These are phyloP conservation scores for Cataglyphis albicans DNA, from an alignment of 2,888 invertebrate species.

Conservation along the genomic window DNA sequence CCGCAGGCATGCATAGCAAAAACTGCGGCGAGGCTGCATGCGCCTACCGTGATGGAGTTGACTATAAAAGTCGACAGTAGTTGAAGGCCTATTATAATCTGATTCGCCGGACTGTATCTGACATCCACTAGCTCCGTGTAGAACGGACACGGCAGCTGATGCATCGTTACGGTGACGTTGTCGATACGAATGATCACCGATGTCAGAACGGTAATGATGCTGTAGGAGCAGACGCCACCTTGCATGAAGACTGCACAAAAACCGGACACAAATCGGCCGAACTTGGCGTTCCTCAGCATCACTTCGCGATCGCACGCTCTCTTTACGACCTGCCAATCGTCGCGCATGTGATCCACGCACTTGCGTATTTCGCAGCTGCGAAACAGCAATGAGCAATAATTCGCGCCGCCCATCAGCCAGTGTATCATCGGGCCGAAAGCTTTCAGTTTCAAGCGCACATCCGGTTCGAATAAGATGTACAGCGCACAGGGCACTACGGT, in stretches of 20 bases:
- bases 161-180: slow-evolving; percentile 55
- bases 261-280: slow-evolving; percentile 58
- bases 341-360: slow-evolving; percentile 66
- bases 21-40: slow-evolving; percentile 7
- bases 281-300: slow-evolving; percentile 62
- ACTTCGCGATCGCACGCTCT: slow-evolving; percentile 56
- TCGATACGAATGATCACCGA: slow-evolving; percentile 51
- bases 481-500: slow-evolving; percentile 71
- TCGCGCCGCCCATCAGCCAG: slow-evolving; percentile 69
- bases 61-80: slow-evolving; percentile 75
- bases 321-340: slow-evolving; percentile 62
- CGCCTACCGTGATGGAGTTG: slow-evolving; percentile 74
- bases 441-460: slow-evolving; percentile 64
- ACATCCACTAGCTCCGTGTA: slow-evolving; percentile 72
- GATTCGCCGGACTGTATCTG: slow-evolving; percentile 73
- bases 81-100: slow-evolving; percentile 75
- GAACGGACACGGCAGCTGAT: slow-evolving; percentile 74
- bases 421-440: slow-evolving; percentile 73
- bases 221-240: slow-evolving; percentile 70
- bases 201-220: slow-evolving; percentile 62
- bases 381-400: slow-evolving; percentile 69
- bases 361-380: slow-evolving; percentile 55
- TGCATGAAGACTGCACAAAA: slow-evolving; percentile 72
- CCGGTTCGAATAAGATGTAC: slow-evolving; percentile 69
- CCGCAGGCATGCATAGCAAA: too few species aligned